Evolutionary conservation across 2,113 vertebrate genomes (phyloP).

Genomic region (Rattus rattus): DNA sequence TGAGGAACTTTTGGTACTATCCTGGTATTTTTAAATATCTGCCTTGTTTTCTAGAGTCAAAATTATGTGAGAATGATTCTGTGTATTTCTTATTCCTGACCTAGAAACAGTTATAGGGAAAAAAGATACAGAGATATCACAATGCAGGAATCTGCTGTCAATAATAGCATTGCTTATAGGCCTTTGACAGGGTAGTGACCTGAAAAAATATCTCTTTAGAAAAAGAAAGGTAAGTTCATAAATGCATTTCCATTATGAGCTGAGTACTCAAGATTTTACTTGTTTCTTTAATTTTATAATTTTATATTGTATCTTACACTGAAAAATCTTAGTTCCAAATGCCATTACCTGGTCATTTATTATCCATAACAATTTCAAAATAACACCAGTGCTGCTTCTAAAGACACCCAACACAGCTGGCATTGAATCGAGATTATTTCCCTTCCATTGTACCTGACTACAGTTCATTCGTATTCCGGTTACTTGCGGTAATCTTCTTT

Average conservation of each 20-base stretch:
- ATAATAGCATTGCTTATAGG: not conserved
- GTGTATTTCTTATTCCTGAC: not conserved
- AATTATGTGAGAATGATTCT: not conserved
- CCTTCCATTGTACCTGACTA: too few relatives aligned
- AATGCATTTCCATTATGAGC: not conserved
- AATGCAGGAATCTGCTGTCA: not conserved
- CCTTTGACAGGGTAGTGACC: not conserved
- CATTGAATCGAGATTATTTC: not conserved
- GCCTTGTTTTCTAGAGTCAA: not conserved
- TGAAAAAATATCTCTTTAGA: not conserved
- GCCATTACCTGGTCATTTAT: not conserved
- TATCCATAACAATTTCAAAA: not conserved
- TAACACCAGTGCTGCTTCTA: constrained; percentile 4
- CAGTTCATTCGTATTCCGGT: not conserved
- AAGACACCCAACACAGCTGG: not conserved
- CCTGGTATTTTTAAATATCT: not conserved
- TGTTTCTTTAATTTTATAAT: not conserved
- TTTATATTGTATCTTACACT: not conserved
- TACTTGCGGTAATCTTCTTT: constrained; percentile 4
- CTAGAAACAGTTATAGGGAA: not conserved
- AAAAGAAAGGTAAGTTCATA: not conserved
- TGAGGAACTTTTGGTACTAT: not conserved
- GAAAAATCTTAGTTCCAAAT: not conserved
- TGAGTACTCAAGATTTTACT: not conserved
- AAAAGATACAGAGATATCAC: not conserved